Base-by-base conservation (phyloP, 1,140 invertebrate genomes). In the Charaxes varanes region DNA sequence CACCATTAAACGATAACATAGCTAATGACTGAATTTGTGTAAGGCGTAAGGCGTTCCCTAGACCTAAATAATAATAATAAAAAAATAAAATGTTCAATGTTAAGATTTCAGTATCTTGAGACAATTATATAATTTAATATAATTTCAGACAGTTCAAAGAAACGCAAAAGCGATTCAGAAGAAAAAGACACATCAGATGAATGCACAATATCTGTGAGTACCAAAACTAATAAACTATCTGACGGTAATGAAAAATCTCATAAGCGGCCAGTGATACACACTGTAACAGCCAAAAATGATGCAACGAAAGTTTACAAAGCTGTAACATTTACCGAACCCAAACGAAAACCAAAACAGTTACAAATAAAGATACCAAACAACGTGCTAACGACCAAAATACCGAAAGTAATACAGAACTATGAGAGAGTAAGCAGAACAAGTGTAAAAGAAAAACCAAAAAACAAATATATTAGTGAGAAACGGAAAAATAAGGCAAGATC, bases 311-410 rank as follows among this genome's bases (percentile, higher is more conserved):
- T 60, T 0, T 64, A 56, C 27, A 74, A 72, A 53, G 53, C 63
- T 0, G 63, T 70, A 0, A 56, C 49, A 1, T 71, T 73, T 16
- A 54, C 48, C 1, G 64, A 70, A 3, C 19, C 43, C 5, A 61
- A 59, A 47, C 15, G 11, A 0, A 36, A 47, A 31, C 35, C 34
- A 0, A 59, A 30, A 5, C 17, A 42, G 0, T 36, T 69, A 21
- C 44, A 61, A 30, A 63, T 68, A 5, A 68, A 50, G 2, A 62
- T 70, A 16, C 66, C 64, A 0, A 53, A 40, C 4, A 31, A 41
- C 2, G 17, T 17, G 4, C 18, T 10, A 22, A 34, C 4, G 5
- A 40, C 11, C 19, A 33, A 12, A 13, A 23, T 45, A 37, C 19
- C 21, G 3, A 45, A 45, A 24, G 4, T 26, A 30, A 14, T 33